Base-by-base conservation (phyloP, 1,140 invertebrate species). In the Leptinotarsa texana region DNA sequence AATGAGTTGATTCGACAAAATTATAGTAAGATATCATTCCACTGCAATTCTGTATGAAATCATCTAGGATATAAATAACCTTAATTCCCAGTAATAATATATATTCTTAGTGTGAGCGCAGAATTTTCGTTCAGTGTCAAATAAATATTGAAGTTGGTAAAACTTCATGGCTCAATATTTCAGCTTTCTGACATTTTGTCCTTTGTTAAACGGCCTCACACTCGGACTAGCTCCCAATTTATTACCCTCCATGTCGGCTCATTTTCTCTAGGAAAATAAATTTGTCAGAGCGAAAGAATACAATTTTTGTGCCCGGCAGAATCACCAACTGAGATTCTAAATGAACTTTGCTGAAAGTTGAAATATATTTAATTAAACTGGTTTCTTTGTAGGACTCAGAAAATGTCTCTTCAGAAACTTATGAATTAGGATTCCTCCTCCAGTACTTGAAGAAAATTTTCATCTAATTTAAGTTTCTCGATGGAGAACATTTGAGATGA, bases 291-390 rank as follows among this genome's bases (percentile, higher is more conserved):
- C 18, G 13, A 4, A 33, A 66, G 27, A 66, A 33, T 66, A 33
- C 63, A 66, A 66, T 66, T 66, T 66, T 22, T 66, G 63, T 66
- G 63, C 63, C 15, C 22, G 21, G 63, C 63, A 66, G 24, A 15
- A 24, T 66, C 33, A 66, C 63, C 63, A 22, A 24, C 63, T 33
- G 15, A 66, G 63, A 24, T 22, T 66, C 22, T 22, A 66, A 33
- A 66, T 66, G 27, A 24, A 66, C 15, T 66, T 66, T 17, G n/a
- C 22, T 66, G 27, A 66, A 17, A 66, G 21, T 66, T 24, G 63
- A 24, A 24, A 66, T 27, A 66, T 66, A 66, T 66, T 66, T 66
- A 66, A 66, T 66, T 66, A 66, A 66, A 8, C 51, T 57, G 51
- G n/a, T 15, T 66, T 22, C 27, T 63, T 63, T 66, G 21, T 4